Conservation (phyloP, 2,113 vertebrate species). For the Gallinago undulata region DNA sequence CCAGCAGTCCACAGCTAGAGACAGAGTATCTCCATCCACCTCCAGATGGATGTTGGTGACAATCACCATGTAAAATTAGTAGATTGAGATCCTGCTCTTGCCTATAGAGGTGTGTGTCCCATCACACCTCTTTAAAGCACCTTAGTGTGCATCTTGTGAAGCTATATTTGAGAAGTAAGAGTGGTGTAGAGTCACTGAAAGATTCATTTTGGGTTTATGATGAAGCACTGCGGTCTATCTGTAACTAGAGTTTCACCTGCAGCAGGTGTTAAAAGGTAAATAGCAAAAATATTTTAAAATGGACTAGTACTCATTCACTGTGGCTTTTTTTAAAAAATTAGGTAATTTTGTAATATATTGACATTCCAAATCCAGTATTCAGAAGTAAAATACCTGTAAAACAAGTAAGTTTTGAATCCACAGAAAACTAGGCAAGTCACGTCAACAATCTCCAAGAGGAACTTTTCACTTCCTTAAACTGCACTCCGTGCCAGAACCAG, state of each 20-base stretch:
- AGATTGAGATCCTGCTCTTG: background rate
- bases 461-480: background rate
- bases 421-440: background rate
- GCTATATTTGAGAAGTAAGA: background rate
- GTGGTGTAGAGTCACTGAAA: background rate
- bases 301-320: background rate
- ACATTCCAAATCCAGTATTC: background rate
- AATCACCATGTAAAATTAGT: background rate
- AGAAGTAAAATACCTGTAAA: background rate
- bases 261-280: background rate
- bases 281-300: background rate
- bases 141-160: background rate
- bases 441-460: background rate
- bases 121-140: background rate
- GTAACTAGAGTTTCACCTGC: background rate
- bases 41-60: background rate
- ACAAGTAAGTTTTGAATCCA: background rate
- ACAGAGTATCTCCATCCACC: background rate
- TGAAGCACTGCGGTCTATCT: background rate
- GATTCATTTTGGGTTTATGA: background rate
- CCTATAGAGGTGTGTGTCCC: too few species aligned
- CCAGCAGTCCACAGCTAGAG: background rate
- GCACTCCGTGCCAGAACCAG: background rate
- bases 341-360: background rate
- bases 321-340: background rate